phyloP scores from a whole-genome alignment of 1,140 invertebrate genomes.

The Drosophila lacertosa region DNA sequence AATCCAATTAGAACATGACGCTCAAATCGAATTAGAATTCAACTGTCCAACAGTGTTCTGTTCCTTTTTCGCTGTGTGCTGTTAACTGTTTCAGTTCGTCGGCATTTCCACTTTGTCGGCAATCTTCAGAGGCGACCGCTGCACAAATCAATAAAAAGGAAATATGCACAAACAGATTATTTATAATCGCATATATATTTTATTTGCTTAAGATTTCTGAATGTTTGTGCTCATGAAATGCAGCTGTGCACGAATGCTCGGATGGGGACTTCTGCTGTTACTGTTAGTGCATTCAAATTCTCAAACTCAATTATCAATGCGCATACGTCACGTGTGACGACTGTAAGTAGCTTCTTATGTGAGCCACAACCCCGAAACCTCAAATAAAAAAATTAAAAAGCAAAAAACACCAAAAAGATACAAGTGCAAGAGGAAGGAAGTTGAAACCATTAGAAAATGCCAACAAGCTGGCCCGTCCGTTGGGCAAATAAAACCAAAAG shows the following conservation, averaged over 20 bases:
- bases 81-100: constrained; percentile 10
- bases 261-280: neutral
- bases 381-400: constrained; percentile 15
- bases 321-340: constrained; percentile 44
- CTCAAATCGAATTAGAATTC: constrained; percentile 68
- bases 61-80: neutral
- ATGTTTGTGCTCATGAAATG: constrained; percentile 8
- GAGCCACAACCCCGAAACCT: constrained; percentile 6
- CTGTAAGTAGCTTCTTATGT: constrained; percentile 59
- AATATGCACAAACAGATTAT: constrained; percentile 1
- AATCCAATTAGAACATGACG: constrained; percentile 72
- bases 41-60: constrained; percentile 7
- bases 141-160: constrained; percentile 44
- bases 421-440: constrained; percentile 75
- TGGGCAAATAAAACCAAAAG: constrained; percentile 10
- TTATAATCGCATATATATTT: neutral
- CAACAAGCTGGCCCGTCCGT: constrained; percentile 45
- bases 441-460: constrained; percentile 79
- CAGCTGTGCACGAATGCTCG: constrained; percentile 6
- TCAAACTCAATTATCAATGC: constrained; percentile 36
- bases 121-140: constrained; percentile 24
- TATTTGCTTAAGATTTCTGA: constrained; percentile 36
- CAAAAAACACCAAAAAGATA: constrained; percentile 42
- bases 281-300: constrained; percentile 24
- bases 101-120: constrained; percentile 25